phyloP scores from a whole-genome alignment of 2,113 vertebrate genomes.

The Melierax canorus region DNA sequence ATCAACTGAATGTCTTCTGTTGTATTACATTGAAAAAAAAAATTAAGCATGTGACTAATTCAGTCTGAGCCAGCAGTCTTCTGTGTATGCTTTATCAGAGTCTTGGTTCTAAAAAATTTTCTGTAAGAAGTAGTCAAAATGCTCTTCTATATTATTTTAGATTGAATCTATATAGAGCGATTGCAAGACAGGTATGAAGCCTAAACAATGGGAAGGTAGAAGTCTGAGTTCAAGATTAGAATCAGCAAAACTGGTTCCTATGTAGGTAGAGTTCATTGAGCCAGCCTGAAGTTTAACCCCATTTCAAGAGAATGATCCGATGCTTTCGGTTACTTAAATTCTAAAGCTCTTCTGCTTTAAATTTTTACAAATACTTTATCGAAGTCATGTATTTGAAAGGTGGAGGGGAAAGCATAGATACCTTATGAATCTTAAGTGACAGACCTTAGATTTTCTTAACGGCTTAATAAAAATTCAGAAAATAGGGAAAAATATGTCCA shows the following conservation, averaged over 20 bases:
- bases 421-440: background rate
- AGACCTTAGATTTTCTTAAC: background rate
- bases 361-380: background rate
- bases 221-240: background rate
- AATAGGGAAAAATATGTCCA: background rate
- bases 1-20: background rate
- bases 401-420: background rate
- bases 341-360: background rate
- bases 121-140: background rate
- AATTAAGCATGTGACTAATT: background rate
- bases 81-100: background rate
- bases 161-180: background rate
- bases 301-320: rapidly evolving
- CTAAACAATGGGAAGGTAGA: background rate
- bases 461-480: background rate
- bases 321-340: background rate
- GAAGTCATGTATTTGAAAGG: background rate
- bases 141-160: background rate
- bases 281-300: background rate
- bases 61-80: background rate
- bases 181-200: background rate
- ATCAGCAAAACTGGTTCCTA: background rate
- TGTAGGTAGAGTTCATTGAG: background rate
- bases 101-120: background rate
- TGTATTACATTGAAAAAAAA: background rate